phyloP scores from a whole-genome alignment of 2,113 vertebrate species.

The Mionectes macconnelli region DNA sequence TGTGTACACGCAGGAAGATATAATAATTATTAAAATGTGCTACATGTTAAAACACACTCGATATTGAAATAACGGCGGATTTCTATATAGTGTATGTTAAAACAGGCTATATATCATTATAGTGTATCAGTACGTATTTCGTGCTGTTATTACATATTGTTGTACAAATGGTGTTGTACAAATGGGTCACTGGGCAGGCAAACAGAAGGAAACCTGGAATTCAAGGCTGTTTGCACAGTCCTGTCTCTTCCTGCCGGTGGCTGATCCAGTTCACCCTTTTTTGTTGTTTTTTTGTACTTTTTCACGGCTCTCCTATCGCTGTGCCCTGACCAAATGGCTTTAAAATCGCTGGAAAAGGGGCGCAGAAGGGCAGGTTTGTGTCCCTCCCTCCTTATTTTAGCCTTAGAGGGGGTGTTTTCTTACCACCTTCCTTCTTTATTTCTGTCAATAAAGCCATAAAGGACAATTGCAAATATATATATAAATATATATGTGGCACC shows the following conservation, averaged over 20 bases:
- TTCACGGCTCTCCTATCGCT: not conserved
- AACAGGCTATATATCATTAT: not conserved
- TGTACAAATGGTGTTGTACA: not conserved
- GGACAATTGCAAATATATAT: not conserved
- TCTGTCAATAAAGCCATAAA: not conserved
- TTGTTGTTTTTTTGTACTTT: not conserved
- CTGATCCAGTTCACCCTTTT: not conserved
- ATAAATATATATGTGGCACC: no score
- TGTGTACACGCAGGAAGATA: not conserved
- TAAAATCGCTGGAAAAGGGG: not conserved
- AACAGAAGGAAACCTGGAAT: not conserved
- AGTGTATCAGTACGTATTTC: not conserved
- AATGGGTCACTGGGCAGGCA: not conserved
- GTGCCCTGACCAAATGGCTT: not conserved
- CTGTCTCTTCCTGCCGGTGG: no score
- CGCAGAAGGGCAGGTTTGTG: not conserved
- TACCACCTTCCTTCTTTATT: not conserved
- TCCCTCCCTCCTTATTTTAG: not conserved
- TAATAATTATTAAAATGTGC: not conserved
- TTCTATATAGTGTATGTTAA: no score
- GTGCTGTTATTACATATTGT: not conserved
- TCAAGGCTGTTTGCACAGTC: not conserved
- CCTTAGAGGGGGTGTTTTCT: not conserved
- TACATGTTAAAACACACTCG: not conserved
- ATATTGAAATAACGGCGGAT: no score